A percentile compares a stretch with the other conserved stretches of the same genome.
These are phyloP conservation scores for Molothrus ater DNA, from an alignment of 2,797 vertebrate genomes.

Conservation along the genomic window DNA sequence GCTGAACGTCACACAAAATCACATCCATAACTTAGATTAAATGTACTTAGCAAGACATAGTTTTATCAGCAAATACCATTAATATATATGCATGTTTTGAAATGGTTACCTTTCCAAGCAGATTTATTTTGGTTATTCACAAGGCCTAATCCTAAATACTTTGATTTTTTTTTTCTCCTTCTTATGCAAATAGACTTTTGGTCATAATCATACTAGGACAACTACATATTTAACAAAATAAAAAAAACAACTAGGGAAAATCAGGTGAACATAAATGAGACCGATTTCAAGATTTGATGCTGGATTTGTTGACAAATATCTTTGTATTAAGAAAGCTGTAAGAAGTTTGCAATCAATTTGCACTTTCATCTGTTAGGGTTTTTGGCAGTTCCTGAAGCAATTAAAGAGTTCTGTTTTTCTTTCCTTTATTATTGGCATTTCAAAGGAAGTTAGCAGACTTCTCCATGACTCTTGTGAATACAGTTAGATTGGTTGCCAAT, in stretches of 20 bases:
- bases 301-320: background rate
- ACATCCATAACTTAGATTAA: background rate
- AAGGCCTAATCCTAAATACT: background rate
- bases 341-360: background rate
- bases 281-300: background rate
- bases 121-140: background rate
- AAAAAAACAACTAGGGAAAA: background rate
- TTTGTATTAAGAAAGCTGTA: background rate
- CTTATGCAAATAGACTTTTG: background rate
- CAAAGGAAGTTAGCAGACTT: background rate
- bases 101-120: background rate
- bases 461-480: background rate
- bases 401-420: background rate
- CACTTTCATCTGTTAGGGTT: background rate
- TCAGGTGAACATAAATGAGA: background rate
- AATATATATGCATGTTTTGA: background rate
- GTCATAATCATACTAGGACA: background rate
- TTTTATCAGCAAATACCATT: background rate
- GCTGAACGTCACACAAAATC: background rate
- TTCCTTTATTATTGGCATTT: background rate
- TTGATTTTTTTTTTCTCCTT: background rate
- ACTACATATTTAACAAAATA: background rate
- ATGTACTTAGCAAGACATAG: background rate
- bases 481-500: background rate
- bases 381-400: background rate